phyloP scores from a whole-genome alignment of 2,113 vertebrate genomes.

The Anthoscopus minutus region DNA sequence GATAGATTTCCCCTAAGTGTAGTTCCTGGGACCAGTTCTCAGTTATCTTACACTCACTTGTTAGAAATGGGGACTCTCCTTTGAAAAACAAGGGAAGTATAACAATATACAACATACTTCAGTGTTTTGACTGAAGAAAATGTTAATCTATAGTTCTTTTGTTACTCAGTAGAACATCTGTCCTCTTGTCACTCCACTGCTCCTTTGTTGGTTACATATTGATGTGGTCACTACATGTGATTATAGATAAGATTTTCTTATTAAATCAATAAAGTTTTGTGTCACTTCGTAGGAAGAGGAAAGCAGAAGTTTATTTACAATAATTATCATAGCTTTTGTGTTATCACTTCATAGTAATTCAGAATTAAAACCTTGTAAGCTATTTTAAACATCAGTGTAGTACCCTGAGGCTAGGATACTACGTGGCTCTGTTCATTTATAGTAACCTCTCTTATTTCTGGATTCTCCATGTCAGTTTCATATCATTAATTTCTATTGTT shows the following conservation, averaged over 20 bases:
- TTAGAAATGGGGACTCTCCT: not conserved
- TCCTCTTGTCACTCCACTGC: not conserved
- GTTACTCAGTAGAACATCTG: not conserved
- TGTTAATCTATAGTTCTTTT: not conserved
- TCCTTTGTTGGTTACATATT: not conserved
- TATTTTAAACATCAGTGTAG: not conserved
- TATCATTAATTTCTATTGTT: not conserved
- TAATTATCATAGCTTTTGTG: not conserved
- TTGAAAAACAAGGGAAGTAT: not conserved
- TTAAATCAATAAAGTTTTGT: not conserved
- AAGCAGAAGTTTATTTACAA: not conserved
- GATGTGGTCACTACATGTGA: not conserved
- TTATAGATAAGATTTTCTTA: not conserved
- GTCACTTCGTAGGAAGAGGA: not conserved
- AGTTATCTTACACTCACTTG: not conserved
- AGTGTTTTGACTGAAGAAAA: not conserved
- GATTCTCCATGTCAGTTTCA: not conserved
- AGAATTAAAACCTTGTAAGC: not conserved
- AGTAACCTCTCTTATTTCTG: not conserved
- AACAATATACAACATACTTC: not conserved
- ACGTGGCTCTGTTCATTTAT: not conserved
- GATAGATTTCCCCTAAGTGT: not conserved
- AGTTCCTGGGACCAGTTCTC: not conserved
- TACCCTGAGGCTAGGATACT: not conserved
- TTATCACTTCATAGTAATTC: not conserved